Conservation (phyloP, 1,140 invertebrate species). For the Scaptodrosophila lebanonensis region DNA sequence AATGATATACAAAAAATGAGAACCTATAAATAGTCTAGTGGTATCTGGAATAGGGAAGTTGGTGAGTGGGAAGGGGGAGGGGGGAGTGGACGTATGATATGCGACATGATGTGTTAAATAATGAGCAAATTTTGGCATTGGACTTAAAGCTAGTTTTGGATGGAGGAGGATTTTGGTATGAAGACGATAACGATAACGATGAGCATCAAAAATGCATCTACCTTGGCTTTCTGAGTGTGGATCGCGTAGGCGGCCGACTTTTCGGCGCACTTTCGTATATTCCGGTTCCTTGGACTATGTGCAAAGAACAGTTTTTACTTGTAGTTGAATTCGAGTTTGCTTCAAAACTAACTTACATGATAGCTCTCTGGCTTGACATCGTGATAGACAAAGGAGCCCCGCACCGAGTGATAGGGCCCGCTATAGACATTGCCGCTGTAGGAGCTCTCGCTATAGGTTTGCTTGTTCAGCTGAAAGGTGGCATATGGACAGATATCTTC, state of each 20-base stretch:
- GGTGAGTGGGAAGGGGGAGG: neutral
- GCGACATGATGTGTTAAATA: slow-evolving; percentile 13
- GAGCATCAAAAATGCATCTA: slow-evolving; percentile 62
- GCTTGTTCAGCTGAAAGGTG: slow-evolving; percentile 92
- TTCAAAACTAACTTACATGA: slow-evolving; percentile 77
- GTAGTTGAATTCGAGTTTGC: too few species aligned
- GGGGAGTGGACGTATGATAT: slow-evolving; percentile 9
- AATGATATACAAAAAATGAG: slow-evolving; percentile 27
- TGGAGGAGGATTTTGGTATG: neutral
- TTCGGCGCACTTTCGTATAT: slow-evolving; percentile 88
- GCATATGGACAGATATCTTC: slow-evolving; percentile 95
- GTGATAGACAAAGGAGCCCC: slow-evolving; percentile 93
- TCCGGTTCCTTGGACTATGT: slow-evolving; percentile 87
- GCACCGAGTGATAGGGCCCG: slow-evolving; percentile 89
- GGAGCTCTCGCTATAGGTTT: slow-evolving; percentile 90
- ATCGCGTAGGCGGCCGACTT: slow-evolving; percentile 85
- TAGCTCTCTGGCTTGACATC: slow-evolving; percentile 82
- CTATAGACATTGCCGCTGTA: slow-evolving; percentile 92
- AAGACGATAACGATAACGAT: neutral
- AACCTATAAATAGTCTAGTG: neutral
- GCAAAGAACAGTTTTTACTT: neutral
- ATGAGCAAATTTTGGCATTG: slow-evolving; percentile 46
- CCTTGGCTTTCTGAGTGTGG: slow-evolving; percentile 89
- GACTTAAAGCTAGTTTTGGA: slow-evolving; percentile 43
- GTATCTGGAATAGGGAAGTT: slow-evolving; percentile 7